Evolutionary conservation across 2,113 vertebrate species (phyloP).

Genomic region (Nothoprocta pentlandii): DNA sequence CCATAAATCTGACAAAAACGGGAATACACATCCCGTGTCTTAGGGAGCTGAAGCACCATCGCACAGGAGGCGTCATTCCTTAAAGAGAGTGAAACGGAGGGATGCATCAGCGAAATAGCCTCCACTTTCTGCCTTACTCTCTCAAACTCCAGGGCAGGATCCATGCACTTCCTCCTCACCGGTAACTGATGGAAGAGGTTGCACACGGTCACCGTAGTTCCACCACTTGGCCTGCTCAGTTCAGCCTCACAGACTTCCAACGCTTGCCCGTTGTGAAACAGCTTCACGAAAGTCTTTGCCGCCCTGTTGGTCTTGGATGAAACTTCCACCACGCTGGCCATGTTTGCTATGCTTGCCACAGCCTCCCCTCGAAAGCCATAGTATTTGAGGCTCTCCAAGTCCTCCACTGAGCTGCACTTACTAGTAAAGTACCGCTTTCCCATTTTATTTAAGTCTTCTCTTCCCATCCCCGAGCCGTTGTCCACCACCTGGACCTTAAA

Average conservation of each 20-base stretch:
- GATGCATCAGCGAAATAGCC: constrained; percentile 90
- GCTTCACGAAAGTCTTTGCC: constrained; percentile 86
- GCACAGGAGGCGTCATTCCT: constrained; percentile 87
- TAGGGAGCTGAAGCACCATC: constrained; percentile 91
- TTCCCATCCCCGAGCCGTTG: constrained; percentile 88
- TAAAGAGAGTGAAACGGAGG: constrained; percentile 91
- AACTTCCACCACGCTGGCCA: constrained; percentile 90
- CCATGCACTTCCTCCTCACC: constrained; percentile 89
- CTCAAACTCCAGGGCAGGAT: constrained; percentile 88
- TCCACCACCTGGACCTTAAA: constrained; percentile 94
- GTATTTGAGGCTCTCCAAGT: constrained; percentile 87
- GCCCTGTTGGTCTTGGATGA: constrained; percentile 84
- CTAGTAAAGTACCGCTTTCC: constrained; percentile 91
- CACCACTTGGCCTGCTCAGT: constrained; percentile 82
- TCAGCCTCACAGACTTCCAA: constrained; percentile 84
- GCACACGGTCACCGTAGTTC: constrained; percentile 89
- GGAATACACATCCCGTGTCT: constrained; percentile 86
- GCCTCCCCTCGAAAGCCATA: constrained; percentile 95
- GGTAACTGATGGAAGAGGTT: constrained; percentile 93
- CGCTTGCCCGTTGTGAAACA: constrained; percentile 87
- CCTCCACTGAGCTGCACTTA: constrained; percentile 86
- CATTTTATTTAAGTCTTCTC: constrained; percentile 82
- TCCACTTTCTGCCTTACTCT: constrained; percentile 89
- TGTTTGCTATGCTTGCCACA: constrained; percentile 87
- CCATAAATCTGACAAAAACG: constrained; percentile 94